phyloP scores from a whole-genome alignment of 2,797 vertebrate species.

The Onychomys leucogaster region DNA sequence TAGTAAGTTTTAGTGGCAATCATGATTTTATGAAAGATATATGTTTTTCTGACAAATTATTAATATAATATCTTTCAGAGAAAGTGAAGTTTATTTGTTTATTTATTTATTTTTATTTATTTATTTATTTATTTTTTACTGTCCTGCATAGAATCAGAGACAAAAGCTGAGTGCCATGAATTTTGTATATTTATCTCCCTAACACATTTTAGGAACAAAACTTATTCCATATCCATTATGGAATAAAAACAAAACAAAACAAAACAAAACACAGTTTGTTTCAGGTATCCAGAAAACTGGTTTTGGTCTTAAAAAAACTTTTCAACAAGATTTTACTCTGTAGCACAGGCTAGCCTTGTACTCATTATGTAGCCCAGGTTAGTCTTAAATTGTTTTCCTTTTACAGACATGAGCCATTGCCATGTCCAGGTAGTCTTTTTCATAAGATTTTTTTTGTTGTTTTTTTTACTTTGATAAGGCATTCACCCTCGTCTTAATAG shows the following conservation, averaged over 20 bases:
- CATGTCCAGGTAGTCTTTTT: neutral
- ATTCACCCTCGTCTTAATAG: conserved; percentile 2
- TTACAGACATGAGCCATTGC: neutral
- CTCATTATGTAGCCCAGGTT: neutral
- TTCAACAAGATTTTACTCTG: neutral
- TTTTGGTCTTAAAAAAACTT: neutral
- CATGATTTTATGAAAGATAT: neutral
- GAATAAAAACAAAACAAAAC: too few species aligned
- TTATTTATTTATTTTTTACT: too few species aligned
- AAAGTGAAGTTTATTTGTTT: neutral
- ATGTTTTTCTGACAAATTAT: neutral
- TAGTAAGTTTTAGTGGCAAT: neutral
- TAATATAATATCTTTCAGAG: neutral
- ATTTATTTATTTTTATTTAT: too few species aligned
- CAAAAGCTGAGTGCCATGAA: neutral
- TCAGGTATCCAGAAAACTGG: conserved; percentile 2
- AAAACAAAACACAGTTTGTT: conserved; percentile 67
- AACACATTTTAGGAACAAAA: conserved; percentile 71
- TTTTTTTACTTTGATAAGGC: neutral
- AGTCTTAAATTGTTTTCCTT: neutral
- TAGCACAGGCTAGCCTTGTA: accelerated
- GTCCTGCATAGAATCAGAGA: conserved; percentile 49
- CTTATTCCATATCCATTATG: conserved; percentile 57
- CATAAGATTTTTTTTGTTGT: neutral
- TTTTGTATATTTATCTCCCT: conserved; percentile 58